Evolutionary conservation across 1,140 invertebrate species (phyloP).

Genomic region (Camponotus floridanus): DNA sequence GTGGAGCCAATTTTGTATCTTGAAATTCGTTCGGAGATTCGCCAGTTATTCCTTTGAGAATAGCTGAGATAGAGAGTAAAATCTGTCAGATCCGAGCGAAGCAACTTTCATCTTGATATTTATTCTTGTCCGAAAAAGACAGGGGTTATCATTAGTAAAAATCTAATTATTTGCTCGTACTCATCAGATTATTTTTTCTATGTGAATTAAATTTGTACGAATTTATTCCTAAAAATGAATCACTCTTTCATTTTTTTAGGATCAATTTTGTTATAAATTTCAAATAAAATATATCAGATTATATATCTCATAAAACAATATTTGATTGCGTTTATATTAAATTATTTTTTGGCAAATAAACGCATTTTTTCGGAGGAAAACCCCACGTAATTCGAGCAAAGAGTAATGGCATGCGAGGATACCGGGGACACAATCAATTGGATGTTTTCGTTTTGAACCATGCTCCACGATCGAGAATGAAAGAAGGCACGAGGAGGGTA

Average conservation of each 20-base stretch:
- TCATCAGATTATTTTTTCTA: not conserved
- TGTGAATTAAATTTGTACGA: not conserved
- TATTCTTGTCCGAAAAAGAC: not conserved
- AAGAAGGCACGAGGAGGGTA: conserved; percentile 78
- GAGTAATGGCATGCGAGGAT: conserved; percentile 62
- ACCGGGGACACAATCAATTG: conserved; percentile 79
- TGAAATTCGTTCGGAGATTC: conserved; percentile 24
- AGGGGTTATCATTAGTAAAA: not conserved
- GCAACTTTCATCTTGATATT: conserved; percentile 35
- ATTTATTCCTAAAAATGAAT: not conserved
- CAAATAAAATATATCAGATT: not conserved
- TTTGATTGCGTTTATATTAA: not conserved
- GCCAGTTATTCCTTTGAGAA: conserved; percentile 37
- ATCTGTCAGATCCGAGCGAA: conserved; percentile 17
- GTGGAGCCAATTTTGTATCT: conserved; percentile 22
- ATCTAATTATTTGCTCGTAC: not conserved
- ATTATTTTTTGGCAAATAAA: not conserved
- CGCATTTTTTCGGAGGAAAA: not conserved
- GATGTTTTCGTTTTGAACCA: conserved; percentile 80
- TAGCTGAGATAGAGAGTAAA: conserved; percentile 12
- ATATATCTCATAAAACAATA: not conserved
- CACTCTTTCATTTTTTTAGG: not conserved
- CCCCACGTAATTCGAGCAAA: conserved; percentile 41
- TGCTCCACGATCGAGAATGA: conserved; percentile 67
- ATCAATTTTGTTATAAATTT: conserved; percentile 12